These are phyloP conservation scores for Orientallactaga bullata DNA, from an alignment of 2,113 vertebrate species.

Conservation along the genomic window DNA sequence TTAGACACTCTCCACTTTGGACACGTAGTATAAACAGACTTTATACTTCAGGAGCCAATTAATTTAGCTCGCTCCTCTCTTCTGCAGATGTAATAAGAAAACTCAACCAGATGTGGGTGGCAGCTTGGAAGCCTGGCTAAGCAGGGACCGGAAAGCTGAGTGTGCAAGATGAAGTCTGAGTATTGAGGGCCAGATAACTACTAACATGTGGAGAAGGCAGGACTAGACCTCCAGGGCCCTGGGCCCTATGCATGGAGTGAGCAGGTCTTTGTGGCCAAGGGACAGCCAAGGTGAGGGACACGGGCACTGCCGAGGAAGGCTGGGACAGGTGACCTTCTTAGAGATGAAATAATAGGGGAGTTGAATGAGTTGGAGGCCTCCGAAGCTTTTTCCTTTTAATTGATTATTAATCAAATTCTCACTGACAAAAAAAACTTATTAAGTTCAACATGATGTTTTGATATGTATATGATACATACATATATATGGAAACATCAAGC, in stretches of 20 bases:
- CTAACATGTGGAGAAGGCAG: conserved; percentile 1
- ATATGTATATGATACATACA: background rate
- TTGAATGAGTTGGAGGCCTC: background rate
- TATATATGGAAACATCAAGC: background rate
- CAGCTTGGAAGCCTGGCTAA: background rate
- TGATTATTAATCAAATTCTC: background rate
- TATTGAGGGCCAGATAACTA: conserved; percentile 17
- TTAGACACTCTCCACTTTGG: conserved; percentile 7
- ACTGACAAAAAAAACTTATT: background rate
- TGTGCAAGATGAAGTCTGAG: background rate
- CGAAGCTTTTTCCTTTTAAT: background rate
- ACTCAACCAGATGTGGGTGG: conserved; percentile 34
- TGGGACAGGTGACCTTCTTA: background rate
- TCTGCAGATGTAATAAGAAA: conserved; percentile 36
- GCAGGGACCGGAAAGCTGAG: background rate
- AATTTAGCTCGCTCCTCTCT: background rate
- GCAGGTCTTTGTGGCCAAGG: conserved; percentile 44
- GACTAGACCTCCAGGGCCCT: conserved; percentile 32
- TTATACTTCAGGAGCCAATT: background rate
- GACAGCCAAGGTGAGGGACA: background rate
- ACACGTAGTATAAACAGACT: background rate
- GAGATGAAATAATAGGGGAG: background rate
- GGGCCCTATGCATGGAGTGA: background rate
- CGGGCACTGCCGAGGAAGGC: background rate
- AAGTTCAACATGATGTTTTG: background rate